A percentile compares a stretch with the other conserved stretches of the same genome.
Evolutionary conservation across 2,888 invertebrate species (phyloP).

Genomic region (Bimastos eiseni): DNA sequence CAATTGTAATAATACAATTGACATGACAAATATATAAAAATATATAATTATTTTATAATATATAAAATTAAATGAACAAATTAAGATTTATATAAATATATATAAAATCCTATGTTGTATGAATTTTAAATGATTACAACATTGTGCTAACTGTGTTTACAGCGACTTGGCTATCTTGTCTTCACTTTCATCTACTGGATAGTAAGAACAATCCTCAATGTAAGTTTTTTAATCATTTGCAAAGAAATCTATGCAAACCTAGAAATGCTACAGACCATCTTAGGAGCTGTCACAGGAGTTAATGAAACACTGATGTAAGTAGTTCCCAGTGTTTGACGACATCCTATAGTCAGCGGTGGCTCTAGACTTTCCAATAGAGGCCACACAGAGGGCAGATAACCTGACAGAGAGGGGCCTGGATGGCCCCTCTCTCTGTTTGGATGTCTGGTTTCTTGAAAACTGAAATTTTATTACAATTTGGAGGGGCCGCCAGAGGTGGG

Average conservation of each 20-base stretch:
- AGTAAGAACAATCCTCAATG: slow-evolving; percentile 53
- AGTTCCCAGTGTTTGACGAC: not conserved
- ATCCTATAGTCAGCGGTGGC: no score
- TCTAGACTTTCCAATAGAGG: no score
- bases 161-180: slow-evolving; percentile 58
- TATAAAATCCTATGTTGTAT: not conserved
- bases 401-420: no score
- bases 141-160: slow-evolving; percentile 29
- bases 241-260: not conserved
- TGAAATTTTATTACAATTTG: no score
- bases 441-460: no score
- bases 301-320: not conserved
- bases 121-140: not conserved
- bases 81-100: not conserved
- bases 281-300: not conserved
- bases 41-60: no score
- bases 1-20: no score
- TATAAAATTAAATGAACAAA: no score
- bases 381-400: no score
- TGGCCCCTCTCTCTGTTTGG: no score
- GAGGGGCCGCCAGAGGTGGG: no score
- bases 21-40: no score
- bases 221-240: slow-evolving; percentile 46
- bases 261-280: not conserved
- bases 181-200: slow-evolving; percentile 60